Conservation (phyloP, 1,140 invertebrate genomes). For the Brachionus plicatilis region DNA sequence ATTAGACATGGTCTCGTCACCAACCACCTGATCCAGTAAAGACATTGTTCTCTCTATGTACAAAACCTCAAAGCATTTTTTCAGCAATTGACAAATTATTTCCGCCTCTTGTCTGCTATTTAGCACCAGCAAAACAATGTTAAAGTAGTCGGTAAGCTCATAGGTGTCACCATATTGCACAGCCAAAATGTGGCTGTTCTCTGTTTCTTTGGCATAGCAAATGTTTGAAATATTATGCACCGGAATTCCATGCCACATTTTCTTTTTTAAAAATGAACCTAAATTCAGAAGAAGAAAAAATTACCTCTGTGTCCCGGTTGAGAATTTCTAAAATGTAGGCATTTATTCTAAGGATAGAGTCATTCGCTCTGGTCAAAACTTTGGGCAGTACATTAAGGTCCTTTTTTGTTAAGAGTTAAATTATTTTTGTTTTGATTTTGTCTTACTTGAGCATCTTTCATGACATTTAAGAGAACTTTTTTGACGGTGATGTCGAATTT, state of each 20-base stretch:
- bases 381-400: not conserved
- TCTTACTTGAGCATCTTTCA: constrained; percentile 21
- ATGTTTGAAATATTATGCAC: constrained; percentile 35
- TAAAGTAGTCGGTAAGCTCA: not conserved
- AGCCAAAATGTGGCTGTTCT: not conserved
- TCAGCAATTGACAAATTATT: constrained; percentile 12
- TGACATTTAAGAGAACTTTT: not conserved
- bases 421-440: not conserved
- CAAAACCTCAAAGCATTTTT: constrained; percentile 18
- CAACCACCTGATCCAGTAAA: constrained; percentile 4
- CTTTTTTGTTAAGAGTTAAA: not conserved
- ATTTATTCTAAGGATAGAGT: not conserved
- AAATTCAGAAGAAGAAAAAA: no score
- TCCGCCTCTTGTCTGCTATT: not conserved
- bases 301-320: not conserved
- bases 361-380: not conserved
- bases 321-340: constrained; percentile 10
- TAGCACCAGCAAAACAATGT: not conserved
- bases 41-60: constrained; percentile 33
- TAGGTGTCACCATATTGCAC: constrained; percentile 2
- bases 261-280: not conserved
- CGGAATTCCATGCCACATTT: not conserved
- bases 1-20: constrained; percentile 14
- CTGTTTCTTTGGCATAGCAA: constrained; percentile 17
- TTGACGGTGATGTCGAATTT: constrained; percentile 7